These are phyloP conservation scores for Hemichromis elongatus DNA, from an alignment of 2,113 vertebrate species.

Conservation along the genomic window DNA sequence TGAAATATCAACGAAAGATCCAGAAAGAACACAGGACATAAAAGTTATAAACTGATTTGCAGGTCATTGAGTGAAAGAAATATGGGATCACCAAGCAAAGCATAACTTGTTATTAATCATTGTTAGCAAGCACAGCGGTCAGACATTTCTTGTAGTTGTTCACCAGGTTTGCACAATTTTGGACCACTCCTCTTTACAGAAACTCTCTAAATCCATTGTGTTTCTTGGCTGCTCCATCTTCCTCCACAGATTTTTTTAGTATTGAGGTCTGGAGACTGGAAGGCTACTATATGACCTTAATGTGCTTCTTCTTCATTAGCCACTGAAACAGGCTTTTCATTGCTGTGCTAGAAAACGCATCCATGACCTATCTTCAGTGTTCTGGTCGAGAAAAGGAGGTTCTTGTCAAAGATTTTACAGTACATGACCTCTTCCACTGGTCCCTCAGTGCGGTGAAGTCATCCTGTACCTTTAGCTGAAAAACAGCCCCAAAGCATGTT, in stretches of 20 bases:
- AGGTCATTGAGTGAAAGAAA: too few species aligned
- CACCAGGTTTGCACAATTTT: not conserved
- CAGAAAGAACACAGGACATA: not conserved
- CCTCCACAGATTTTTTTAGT: not conserved
- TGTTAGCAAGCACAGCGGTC: not conserved
- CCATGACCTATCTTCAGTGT: not conserved
- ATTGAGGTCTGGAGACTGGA: not conserved
- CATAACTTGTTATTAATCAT: too few species aligned
- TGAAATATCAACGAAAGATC: not conserved
- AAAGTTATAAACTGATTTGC: not conserved
- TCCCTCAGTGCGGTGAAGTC: not conserved
- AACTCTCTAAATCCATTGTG: not conserved
- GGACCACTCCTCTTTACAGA: not conserved
- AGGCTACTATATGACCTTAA: too few species aligned
- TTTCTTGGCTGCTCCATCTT: not conserved
- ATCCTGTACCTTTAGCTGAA: not conserved
- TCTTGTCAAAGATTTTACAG: not conserved
- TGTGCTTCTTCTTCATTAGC: too few species aligned
- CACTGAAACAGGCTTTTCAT: not conserved
- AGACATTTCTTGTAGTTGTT: not conserved
- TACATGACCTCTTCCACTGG: not conserved
- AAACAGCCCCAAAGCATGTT: not conserved
- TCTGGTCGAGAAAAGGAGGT: not conserved
- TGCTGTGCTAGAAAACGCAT: not conserved
- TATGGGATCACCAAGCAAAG: too few species aligned